Percentiles rank a stretch among this genome's conserved stretches.
phyloP scores from a whole-genome alignment of 2,113 vertebrate species.

The Terrapene triunguis region DNA sequence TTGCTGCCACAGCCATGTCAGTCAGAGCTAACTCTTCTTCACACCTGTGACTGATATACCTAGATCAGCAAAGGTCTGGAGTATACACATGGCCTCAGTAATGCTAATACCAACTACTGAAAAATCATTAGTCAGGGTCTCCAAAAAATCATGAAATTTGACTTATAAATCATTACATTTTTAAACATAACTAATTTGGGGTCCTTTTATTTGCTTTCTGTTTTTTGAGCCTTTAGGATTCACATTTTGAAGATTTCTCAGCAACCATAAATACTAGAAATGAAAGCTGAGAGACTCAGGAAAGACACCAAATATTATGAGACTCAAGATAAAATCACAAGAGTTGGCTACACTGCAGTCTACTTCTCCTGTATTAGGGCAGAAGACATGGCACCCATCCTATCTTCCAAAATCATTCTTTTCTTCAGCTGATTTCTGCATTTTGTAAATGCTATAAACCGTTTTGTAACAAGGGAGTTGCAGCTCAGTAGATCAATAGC shows the following conservation, averaged over 20 bases:
- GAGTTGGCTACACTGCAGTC: neutral
- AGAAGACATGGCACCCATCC: neutral
- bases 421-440: neutral
- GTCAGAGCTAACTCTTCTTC: no score
- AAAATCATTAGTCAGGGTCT: neutral
- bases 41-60: no score
- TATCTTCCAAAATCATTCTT: neutral
- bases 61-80: no score
- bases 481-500: neutral
- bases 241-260: neutral
- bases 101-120: neutral
- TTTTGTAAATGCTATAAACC: neutral
- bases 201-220: neutral
- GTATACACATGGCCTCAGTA: neutral
- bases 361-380: neutral
- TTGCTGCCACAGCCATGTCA: no score
- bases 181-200: neutral
- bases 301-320: fast-evolving
- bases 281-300: neutral
- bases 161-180: neutral
- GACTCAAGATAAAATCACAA: fast-evolving
- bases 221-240: neutral
- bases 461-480: no score
- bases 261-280: neutral
- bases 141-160: neutral